phyloP scores from a whole-genome alignment of 2,888 invertebrate genomes.

The Acanthosepion esculentum region DNA sequence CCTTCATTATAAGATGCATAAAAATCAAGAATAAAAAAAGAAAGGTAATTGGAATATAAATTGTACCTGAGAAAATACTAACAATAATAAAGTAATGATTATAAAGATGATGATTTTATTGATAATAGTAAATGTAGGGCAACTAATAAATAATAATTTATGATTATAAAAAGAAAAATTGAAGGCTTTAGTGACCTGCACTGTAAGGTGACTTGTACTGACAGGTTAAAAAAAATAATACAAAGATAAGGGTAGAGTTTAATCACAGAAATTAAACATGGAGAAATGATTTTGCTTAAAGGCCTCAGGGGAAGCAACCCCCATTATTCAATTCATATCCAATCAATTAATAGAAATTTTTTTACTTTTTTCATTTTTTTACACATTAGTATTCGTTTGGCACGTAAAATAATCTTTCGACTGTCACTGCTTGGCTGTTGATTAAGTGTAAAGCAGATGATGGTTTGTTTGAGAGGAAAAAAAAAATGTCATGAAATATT shows the following conservation, averaged over 20 bases:
- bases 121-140: not conserved
- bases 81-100: not conserved
- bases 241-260: not conserved
- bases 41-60: not conserved
- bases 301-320: not conserved
- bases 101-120: not conserved
- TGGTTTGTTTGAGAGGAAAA: not conserved
- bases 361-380: not conserved
- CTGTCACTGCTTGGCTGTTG: not conserved
- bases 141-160: not conserved
- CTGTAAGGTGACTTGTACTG: not conserved
- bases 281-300: conserved; percentile 2
- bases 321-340: not conserved
- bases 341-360: not conserved
- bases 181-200: not conserved
- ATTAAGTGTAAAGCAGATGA: not conserved
- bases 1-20: too few relatives aligned
- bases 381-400: not conserved
- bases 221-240: not conserved
- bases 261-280: not conserved
- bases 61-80: not conserved
- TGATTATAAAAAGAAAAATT: not conserved
- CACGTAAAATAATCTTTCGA: not conserved
- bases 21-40: too few relatives aligned
- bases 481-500: not conserved